phyloP scores from a whole-genome alignment of 2,797 vertebrate species.

The Gobio occitaniae region DNA sequence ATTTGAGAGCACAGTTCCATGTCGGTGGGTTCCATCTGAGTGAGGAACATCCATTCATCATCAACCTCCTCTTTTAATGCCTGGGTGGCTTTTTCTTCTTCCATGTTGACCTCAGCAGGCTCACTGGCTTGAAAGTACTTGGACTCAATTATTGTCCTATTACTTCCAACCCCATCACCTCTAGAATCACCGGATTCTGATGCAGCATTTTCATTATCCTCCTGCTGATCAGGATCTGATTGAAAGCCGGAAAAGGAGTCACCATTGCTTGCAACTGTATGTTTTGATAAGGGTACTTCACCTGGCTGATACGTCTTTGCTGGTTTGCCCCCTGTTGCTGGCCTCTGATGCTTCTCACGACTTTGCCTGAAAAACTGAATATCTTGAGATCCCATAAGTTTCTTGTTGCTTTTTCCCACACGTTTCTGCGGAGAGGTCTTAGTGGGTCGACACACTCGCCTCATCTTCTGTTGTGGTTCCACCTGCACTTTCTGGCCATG shows the following conservation, averaged over 20 bases:
- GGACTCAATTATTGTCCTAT: not conserved
- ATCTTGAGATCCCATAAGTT: slow-evolving; percentile 77
- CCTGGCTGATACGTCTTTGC: not conserved
- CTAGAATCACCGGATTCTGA: not conserved
- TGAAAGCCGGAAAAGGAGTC: slow-evolving; percentile 25
- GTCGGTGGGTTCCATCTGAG: slow-evolving; percentile 79
- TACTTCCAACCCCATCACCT: not conserved
- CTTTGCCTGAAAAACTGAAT: slow-evolving; percentile 71
- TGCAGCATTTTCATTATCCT: not conserved
- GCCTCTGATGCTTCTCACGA: slow-evolving; percentile 52
- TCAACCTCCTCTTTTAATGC: slow-evolving; percentile 56
- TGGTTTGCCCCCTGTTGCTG: not conserved
- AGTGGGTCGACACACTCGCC: slow-evolving; percentile 49
- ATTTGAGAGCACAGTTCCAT: slow-evolving; percentile 83
- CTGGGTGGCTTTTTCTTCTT: slow-evolving; percentile 5
- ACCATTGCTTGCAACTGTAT: not conserved
- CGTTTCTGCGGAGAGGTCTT: slow-evolving; percentile 66
- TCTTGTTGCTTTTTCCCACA: slow-evolving; percentile 69
- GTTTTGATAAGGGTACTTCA: not conserved
- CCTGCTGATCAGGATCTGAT: slow-evolving; percentile 41
- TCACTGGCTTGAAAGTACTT: not conserved
- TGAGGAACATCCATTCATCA: slow-evolving; percentile 75
- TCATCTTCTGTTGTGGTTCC: slow-evolving; percentile 57
- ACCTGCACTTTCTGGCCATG: slow-evolving; percentile 76
- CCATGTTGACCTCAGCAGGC: not conserved